Percentiles rank a stretch among this genome's conserved stretches.
These are phyloP conservation scores for Brachyptera risi DNA, from an alignment of 2,888 invertebrate genomes.

Conservation along the genomic window DNA sequence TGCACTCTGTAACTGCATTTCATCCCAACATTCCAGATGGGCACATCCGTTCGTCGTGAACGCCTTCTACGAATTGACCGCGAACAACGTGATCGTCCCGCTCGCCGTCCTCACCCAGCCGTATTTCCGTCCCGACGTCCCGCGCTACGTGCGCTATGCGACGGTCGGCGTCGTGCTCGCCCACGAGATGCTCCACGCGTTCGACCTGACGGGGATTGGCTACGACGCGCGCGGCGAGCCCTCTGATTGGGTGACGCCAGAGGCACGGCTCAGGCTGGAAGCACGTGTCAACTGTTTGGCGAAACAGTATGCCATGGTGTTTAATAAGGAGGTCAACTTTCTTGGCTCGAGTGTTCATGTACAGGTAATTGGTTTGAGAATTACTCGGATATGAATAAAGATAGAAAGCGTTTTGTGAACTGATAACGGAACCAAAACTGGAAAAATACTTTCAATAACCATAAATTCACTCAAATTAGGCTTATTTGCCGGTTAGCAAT, in stretches of 20 bases:
- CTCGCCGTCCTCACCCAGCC: conserved; percentile 50
- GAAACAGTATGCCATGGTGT: conserved; percentile 46
- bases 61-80: conserved; percentile 50
- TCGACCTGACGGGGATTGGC: conserved; percentile 43
- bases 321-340: conserved; percentile 46
- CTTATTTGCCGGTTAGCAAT: no score
- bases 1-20: no score
- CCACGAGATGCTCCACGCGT: conserved; percentile 51
- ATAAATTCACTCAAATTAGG: no score
- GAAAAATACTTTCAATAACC: no score
- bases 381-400: no score
- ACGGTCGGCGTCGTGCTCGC: conserved; percentile 49
- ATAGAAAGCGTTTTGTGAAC: no score
- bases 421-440: no score
- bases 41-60: conserved; percentile 49
- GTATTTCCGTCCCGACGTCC: conserved; percentile 47
- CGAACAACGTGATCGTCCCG: conserved; percentile 50
- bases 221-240: conserved; percentile 43
- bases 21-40: conserved; percentile 41
- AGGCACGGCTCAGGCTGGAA: conserved; percentile 45
- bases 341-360: conserved; percentile 47
- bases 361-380: conserved; percentile 41
- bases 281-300: conserved; percentile 48
- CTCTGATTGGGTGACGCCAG: conserved; percentile 45
- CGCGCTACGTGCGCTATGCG: conserved; percentile 48